Conservation (phyloP, 2,797 vertebrate genomes). For the Notoglanidium macrostoma region DNA sequence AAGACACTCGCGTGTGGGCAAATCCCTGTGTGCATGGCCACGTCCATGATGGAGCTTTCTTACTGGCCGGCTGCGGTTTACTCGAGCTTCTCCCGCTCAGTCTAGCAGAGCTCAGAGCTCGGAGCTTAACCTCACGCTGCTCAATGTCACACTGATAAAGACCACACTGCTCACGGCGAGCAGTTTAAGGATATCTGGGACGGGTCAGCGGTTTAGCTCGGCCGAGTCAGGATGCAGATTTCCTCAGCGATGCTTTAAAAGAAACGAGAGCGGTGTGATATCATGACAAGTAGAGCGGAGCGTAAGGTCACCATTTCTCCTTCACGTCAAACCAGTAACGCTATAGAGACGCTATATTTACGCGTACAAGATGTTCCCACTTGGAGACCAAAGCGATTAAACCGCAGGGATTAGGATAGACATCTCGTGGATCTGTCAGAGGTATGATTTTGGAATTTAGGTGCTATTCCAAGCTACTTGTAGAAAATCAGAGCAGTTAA, state of each 20-base stretch:
- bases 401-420: not conserved
- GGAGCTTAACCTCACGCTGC: slow-evolving; percentile 34
- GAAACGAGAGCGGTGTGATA: not conserved
- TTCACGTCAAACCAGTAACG: not conserved
- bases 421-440: not conserved
- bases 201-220: not conserved
- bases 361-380: not conserved
- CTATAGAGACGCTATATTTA: too few species aligned
- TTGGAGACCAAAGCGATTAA: not conserved
- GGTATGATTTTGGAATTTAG: not conserved
- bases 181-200: not conserved
- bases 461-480: not conserved
- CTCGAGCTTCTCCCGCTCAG: slow-evolving; percentile 51
- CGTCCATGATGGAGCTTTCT: slow-evolving; percentile 63
- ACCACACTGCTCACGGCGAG: not conserved
- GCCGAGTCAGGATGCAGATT: not conserved
- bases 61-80: slow-evolving; percentile 59
- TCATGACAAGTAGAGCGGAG: not conserved
- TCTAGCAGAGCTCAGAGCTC: slow-evolving; percentile 46
- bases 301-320: not conserved
- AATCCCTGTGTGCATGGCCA: slow-evolving; percentile 63
- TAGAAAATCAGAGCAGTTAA: too few species aligned
- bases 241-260: not conserved
- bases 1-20: slow-evolving; percentile 56
- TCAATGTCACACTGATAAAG: slow-evolving; percentile 22